Base-by-base conservation (phyloP, 2,888 invertebrate species). In the Sesamia inferens region DNA sequence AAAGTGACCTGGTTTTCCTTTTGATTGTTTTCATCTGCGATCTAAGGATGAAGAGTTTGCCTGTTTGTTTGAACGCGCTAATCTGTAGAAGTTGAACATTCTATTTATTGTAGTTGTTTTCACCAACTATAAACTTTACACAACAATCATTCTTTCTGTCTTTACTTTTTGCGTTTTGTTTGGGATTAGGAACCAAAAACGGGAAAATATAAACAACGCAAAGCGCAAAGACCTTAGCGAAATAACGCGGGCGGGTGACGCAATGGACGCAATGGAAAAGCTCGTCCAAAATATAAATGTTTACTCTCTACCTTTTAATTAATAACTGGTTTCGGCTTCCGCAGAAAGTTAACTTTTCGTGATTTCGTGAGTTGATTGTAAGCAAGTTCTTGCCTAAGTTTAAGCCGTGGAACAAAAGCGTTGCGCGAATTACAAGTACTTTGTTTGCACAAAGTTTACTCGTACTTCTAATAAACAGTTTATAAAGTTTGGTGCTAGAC, bases 331-430 rank as follows among this genome's bases (percentile, higher is more conserved):
- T 31, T 16, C 5, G 13, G 10, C 39, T 24, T 57, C 47, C 39
- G 16, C 24, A 65, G 16, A 59, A 16, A 68, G 42, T 31, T 14
- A 24, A 74, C 22, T 61, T 51, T 24, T 54, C 8, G 24, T 39
- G 16, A 48, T 44, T 51, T 44, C 47, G n/a, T n/a, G 44, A 16
- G 65, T 42, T 42, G 11, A 57, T 61, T 57, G 58, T 24, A 39
- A 54, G n/a, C 11, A 54, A 31, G 31, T 68, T 55, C 16, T 44
- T 69, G 59, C 48, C 44, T n/a, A 64, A 68, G 59, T 55, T 51
- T 16, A 76, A 68, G 54, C 31, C 64, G 54, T 39, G 59, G 42
- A 64, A 48, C 59, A 44, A 31, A 69, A 64, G 19, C 55, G 14
- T 66, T 31, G 31, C 76, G 51, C 16, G 24, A 11, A 54, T 51